phyloP scores from a whole-genome alignment of 2,797 vertebrate species.

The Coccyzus lansbergi region DNA sequence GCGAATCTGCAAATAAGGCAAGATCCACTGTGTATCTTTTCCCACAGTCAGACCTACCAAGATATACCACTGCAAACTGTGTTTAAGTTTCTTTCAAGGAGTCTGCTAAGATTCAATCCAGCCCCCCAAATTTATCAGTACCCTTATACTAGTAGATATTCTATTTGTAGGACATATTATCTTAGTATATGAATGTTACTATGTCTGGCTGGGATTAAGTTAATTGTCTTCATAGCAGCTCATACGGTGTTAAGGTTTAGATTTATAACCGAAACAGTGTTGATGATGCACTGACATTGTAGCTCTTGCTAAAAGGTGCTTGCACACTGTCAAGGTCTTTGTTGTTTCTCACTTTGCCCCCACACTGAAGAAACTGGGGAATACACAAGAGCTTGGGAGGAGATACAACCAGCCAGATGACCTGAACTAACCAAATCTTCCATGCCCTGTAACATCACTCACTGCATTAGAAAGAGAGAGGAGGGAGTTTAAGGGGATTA shows the following conservation, averaged over 20 bases:
- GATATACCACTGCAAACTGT: neutral
- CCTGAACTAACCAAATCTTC: neutral
- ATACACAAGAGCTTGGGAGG: neutral
- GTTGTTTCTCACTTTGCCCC: neutral
- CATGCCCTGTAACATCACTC: neutral
- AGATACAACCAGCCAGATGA: neutral
- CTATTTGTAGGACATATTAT: neutral
- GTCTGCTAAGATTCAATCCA: neutral
- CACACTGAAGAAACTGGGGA: neutral
- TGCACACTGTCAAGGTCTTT: neutral
- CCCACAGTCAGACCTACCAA: neutral
- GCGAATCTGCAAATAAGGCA: neutral
- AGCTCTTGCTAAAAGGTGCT: neutral
- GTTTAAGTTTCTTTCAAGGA: neutral
- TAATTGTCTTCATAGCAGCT: neutral
- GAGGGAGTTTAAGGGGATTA: neutral
- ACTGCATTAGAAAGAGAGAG: neutral
- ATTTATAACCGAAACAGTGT: neutral
- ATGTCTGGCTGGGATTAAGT: neutral
- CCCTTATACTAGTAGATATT: neutral
- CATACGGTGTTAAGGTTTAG: accelerated
- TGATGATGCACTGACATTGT: neutral
- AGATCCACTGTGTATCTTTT: neutral
- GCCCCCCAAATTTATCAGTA: neutral
- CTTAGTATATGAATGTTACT: neutral